Evolutionary conservation across 2,113 vertebrate species (phyloP), one percentile per base, ranked within the genome.

Genomic region (Centropristis striata): DNA sequence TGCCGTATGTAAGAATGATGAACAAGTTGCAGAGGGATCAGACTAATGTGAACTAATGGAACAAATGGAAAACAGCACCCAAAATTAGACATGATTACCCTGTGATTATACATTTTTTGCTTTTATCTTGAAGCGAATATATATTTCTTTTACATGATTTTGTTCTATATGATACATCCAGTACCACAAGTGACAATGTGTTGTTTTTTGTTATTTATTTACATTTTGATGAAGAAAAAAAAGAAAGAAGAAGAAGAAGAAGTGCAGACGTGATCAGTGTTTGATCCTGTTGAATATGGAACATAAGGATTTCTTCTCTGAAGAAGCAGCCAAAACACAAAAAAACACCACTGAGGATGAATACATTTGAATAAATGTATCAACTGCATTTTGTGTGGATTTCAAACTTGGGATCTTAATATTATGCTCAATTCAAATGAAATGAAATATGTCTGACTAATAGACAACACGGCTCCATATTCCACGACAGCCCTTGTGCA

Each of bases 221-320:
- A 15, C 23, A 58, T 58, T 61, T 51, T 13, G 20, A 4, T 27
- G 2, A n/a, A 49, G 25, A 10, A 36, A 36, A 8, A 32, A 36
- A 6, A 32, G 32, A 32, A n/a, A n/a, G n/a, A n/a, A n/a, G 36
- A n/a, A 63, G 10, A 49, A 23, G 10, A 4, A n/a, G 25, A 71
- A 36, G 32, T 32, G 14, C 32, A 71, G 50, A 64, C 7, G 2
- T 44, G 20, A 68, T 83, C 36, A 53, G 47, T 20, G 13, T 70
- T 65, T 76, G 60, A 60, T 59, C 23, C 50, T 58, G 71, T 71
- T 87, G 51, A 80, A 69, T 73, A 87, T 68, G 47, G 10, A 83
- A 86, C 47, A 28, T 73, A 67, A 69, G n/a, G 61, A 75, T 86
- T 50, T 75, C 27, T 58, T 65, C 51, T 68, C 50, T 68, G 66